phyloP scores from a whole-genome alignment of 2,888 invertebrate species.

The Cheilosia scutellata region DNA sequence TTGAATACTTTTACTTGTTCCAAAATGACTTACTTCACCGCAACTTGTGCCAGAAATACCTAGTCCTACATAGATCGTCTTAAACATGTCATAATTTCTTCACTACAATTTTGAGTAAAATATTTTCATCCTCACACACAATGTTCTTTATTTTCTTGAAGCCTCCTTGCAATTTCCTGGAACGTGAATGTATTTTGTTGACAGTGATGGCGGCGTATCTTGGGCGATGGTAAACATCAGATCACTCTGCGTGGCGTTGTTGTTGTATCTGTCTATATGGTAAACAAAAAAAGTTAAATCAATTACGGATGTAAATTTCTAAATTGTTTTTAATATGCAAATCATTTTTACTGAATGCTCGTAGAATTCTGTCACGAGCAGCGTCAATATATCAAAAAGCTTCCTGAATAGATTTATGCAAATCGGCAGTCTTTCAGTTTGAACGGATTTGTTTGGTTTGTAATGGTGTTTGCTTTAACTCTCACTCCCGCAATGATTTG shows the following conservation, averaged over 20 bases:
- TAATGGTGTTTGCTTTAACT: neutral
- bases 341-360: slow-evolving; percentile 7
- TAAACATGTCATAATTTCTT: too few relatives aligned
- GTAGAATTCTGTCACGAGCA: neutral
- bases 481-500: neutral
- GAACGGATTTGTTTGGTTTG: neutral
- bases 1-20: too few relatives aligned
- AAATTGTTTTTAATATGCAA: slow-evolving; percentile 54
- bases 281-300: slow-evolving; percentile 49
- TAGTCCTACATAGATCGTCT: too few relatives aligned
- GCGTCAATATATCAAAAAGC: slow-evolving; percentile 14
- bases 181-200: slow-evolving; percentile 10
- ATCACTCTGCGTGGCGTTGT: neutral
- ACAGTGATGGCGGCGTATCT: neutral
- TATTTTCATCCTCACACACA: too few relatives aligned
- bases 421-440: slow-evolving; percentile 23
- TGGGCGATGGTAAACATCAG: slow-evolving; percentile 9
- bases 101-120: too few relatives aligned
- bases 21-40: too few relatives aligned
- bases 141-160: too few relatives aligned
- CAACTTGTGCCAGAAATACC: too few relatives aligned
- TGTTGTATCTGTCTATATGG: slow-evolving; percentile 2
- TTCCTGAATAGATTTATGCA: slow-evolving; percentile 37
- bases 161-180: neutral
- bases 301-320: slow-evolving; percentile 58